These are phyloP conservation scores for Sialia sialis DNA, from an alignment of 2,113 vertebrate genomes.

Conservation along the genomic window DNA sequence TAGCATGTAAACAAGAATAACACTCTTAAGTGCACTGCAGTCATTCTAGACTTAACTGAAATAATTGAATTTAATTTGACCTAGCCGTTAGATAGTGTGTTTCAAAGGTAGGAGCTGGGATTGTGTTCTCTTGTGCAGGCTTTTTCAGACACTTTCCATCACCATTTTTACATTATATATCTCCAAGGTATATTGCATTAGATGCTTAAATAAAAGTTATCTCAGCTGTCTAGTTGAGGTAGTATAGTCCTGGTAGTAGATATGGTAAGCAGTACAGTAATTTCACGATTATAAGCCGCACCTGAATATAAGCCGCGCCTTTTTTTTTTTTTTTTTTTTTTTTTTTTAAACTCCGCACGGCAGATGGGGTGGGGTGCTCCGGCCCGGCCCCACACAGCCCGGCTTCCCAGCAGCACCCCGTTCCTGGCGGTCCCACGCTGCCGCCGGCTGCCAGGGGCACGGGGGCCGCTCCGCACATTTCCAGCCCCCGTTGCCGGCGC, in stretches of 20 bases:
- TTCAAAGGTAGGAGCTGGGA: neutral
- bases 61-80: neutral
- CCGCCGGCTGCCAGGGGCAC: too few relatives aligned
- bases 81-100: neutral
- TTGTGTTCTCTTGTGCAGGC: fast-evolving
- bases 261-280: neutral
- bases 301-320: too few relatives aligned
- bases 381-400: too few relatives aligned
- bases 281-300: too few relatives aligned
- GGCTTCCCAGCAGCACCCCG: too few relatives aligned
- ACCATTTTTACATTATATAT: neutral
- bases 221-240: neutral
- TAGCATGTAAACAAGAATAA: neutral
- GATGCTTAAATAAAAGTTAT: neutral
- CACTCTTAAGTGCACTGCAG: neutral
- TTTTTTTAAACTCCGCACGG: too few relatives aligned
- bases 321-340: too few relatives aligned
- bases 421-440: too few relatives aligned
- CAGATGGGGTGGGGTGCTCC: too few relatives aligned
- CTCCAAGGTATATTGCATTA: neutral
- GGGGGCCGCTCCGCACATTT: too few relatives aligned
- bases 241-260: neutral
- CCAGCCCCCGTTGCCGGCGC: too few relatives aligned
- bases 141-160: neutral
- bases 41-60: neutral